Conservation (phyloP, 2,113 vertebrate species). For the Cygnus buccinator region DNA sequence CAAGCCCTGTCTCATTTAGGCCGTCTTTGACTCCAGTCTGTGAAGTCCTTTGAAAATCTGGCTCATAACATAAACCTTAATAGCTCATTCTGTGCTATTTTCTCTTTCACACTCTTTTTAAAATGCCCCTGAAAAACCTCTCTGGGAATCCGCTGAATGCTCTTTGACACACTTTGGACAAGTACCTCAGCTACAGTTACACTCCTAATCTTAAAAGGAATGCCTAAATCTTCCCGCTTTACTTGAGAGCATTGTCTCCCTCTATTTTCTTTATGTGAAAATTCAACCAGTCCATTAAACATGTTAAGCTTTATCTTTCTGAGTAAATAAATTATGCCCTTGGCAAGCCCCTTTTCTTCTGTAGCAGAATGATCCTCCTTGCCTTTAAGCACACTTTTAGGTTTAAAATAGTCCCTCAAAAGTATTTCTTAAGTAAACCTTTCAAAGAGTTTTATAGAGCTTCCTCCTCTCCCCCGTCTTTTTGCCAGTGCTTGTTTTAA, state of each 20-base stretch:
- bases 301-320: neutral
- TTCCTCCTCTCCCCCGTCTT: neutral
- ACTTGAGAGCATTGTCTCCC: neutral
- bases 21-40: neutral
- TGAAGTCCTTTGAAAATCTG: neutral
- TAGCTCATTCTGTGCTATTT: neutral
- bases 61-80: neutral
- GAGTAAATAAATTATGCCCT: neutral
- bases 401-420: neutral
- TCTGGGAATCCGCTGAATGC: neutral
- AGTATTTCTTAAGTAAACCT: slow-evolving; percentile 20
- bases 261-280: neutral
- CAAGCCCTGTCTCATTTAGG: neutral
- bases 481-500: neutral
- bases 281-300: neutral
- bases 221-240: neutral
- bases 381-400: neutral
- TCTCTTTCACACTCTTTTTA: neutral
- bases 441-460: neutral
- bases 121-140: neutral
- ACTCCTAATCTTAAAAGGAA: neutral
- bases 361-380: neutral
- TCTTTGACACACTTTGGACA: neutral
- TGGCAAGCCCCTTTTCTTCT: neutral
- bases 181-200: neutral